These are phyloP conservation scores for Cebus imitator DNA, from an alignment of 2,113 vertebrate species.

Conservation along the genomic window DNA sequence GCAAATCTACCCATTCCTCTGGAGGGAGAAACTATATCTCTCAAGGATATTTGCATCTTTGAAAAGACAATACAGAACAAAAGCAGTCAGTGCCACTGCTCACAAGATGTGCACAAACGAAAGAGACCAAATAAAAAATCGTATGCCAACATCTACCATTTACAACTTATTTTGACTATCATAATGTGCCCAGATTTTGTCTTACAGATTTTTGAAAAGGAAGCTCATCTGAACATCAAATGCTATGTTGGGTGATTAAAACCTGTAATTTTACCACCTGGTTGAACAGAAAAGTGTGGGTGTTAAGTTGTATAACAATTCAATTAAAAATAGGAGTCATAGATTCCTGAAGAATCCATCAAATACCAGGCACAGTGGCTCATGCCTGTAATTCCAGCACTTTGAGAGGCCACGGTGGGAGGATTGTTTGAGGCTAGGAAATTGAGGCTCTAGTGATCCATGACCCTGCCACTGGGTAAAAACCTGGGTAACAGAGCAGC, in stretches of 20 bases:
- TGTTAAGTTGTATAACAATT: neutral
- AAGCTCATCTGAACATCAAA: conserved; percentile 33
- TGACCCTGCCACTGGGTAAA: too few relatives aligned
- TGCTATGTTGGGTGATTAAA: neutral
- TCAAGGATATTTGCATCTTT: neutral
- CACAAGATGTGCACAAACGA: neutral
- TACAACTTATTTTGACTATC: conserved; percentile 9
- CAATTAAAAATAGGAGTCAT: conserved; percentile 30
- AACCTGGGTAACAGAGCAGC: too few relatives aligned
- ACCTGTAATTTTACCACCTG: neutral
- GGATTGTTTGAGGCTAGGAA: too few relatives aligned
- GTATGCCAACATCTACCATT: neutral
- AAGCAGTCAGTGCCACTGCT: neutral
- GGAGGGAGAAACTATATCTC: neutral
- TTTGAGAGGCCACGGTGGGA: too few relatives aligned
- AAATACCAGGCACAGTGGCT: neutral
- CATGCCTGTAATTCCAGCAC: too few relatives aligned
- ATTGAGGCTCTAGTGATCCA: too few relatives aligned
- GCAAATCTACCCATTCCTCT: neutral
- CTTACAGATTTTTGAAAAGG: conserved; percentile 9
- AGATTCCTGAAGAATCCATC: neutral
- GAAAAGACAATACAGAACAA: neutral
- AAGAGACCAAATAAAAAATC: neutral
- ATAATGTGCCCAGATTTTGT: neutral
- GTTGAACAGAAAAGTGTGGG: neutral